Evolutionary conservation across 2,113 vertebrate genomes (phyloP), one percentile per base, ranked within the genome.

Genomic region (Chelonoidis abingdonii): DNA sequence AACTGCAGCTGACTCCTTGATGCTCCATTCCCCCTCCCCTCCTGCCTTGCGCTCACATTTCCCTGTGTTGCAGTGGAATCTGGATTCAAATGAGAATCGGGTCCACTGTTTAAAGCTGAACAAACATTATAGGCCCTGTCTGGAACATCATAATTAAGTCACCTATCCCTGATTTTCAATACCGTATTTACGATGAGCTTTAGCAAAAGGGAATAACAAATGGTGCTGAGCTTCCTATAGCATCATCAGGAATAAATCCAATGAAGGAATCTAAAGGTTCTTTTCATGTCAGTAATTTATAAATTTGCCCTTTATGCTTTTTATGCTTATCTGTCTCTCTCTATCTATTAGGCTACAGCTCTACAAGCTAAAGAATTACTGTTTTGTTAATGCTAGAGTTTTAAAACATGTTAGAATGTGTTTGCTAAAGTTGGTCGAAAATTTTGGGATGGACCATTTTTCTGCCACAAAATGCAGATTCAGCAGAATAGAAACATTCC

Each of bases 1-100:
- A 65, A n/a, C 31, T n/a, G 31, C 62, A 65, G 4, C 3, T 65
- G 62, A 3, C 16, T 65, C 31, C 16, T 65, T 31, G 14, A 31
- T 62, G 6, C 59, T 17, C 6, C 6, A 14, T 13, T 2, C 5
- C 12, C 1, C 29, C 6, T 35, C 31, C 13, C 29, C 13, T 8
- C 6, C 31, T 5, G 13, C 59, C 29, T 12, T 11, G 25, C 1
- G 13, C 57, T 29, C 57, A 59, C 56, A 31, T 29, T 65, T 57
- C 56, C 24, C 24, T 57, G 24, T 19, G 6, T 57, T 10, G 56
- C 56, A 57, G 56, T 57, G 25, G 24, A 57, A 57, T 57, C 56
- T 57, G 56, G 56, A 65, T n/a, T 14, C 31, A 65, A 65, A n/a
- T 35, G 31, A 65, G 16, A 19, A 65, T 8, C 6, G 35, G 62